Conservation (phyloP, 2,113 vertebrate genomes). For the Neofelis nebulosa region DNA sequence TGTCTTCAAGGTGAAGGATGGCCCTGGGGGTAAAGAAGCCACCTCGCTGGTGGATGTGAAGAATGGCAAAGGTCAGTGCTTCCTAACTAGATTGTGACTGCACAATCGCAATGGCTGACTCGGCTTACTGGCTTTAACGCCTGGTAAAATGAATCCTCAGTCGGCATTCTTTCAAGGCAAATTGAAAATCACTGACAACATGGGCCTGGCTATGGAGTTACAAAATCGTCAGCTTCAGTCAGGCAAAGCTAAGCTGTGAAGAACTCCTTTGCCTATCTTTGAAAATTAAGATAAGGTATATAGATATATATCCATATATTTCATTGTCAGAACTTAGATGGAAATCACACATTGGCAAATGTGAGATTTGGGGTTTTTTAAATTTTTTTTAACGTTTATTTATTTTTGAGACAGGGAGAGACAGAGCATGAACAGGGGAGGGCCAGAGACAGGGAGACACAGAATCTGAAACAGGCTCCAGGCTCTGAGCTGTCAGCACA, state of each 20-base stretch:
- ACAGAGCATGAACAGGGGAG: no score
- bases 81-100: conserved; percentile 87
- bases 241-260: conserved; percentile 94
- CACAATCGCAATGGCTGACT: conserved; percentile 91
- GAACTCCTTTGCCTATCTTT: conserved; percentile 29
- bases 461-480: no score
- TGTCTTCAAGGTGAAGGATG: conserved; percentile 94
- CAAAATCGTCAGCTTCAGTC: conserved; percentile 92
- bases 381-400: no score
- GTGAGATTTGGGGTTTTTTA: not conserved
- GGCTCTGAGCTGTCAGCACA: no score
- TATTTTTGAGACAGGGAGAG: no score
- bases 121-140: conserved; percentile 93
- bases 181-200: conserved; percentile 94
- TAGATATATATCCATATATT: conserved; percentile 23
- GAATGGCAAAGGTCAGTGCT: conserved; percentile 92
- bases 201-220: conserved; percentile 97
- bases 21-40: conserved; percentile 92
- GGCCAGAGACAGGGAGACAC: no score
- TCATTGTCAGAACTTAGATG: conserved; percentile 70
- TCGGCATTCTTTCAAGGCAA: conserved; percentile 97
- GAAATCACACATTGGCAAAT: conserved; percentile 67
- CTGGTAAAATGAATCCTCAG: conserved; percentile 94
- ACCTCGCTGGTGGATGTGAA: conserved; percentile 96
- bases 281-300: conserved; percentile 64